Base-by-base conservation (phyloP, 2,113 vertebrate genomes). In the Cromileptes altivelis region DNA sequence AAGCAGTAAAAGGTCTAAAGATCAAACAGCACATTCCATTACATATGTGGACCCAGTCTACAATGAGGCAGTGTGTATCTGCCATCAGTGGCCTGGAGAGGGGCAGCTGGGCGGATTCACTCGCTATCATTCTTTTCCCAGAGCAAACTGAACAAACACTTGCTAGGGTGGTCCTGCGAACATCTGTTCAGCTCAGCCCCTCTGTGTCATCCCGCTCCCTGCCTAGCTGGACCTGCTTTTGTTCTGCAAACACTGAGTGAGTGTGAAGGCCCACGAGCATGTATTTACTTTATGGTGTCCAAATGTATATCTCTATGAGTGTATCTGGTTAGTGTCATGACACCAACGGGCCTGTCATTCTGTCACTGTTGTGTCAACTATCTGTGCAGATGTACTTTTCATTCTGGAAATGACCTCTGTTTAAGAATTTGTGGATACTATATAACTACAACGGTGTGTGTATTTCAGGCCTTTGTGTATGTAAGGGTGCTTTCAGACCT, bases 141-240 rank as follows among this genome's bases (percentile, higher is more conserved):
- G 55, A 73, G 86, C 63, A 68, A 84, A 83, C 78, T 89, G 86
- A 88, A 83, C 81, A 92, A 94, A 92, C 88, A 91, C 53, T 72
- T 47, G 60, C 27, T 67, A 23, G 80, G 94, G 94, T 94, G 92
- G 94, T 94, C 93, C 88, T 6, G 65, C 18, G 78, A 87, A 94
- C 92, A 94, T 94, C 91, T 91, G 94, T 77, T 87, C 53, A 2
- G 18, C 85, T 82, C 69, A n/a, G 75, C 67, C 73, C 80, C 68
- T 70, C 62, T 53, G 75, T 71, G 87, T 62, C 57, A 70, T 77
- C 74, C 86, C n/a, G 52, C 79, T 65, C 67, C 49, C 50, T 78
- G 69, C 18, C 50, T 30, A 37, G 72, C 52, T 42, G 53, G 83
- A 75, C 56, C 55, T 62, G 33, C 70, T 75, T 71, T 85, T 78